Percentiles rank a stretch among this genome's conserved stretches.
Conservation (phyloP, 2,888 invertebrate species). For the Machimus atricapillus region DNA sequence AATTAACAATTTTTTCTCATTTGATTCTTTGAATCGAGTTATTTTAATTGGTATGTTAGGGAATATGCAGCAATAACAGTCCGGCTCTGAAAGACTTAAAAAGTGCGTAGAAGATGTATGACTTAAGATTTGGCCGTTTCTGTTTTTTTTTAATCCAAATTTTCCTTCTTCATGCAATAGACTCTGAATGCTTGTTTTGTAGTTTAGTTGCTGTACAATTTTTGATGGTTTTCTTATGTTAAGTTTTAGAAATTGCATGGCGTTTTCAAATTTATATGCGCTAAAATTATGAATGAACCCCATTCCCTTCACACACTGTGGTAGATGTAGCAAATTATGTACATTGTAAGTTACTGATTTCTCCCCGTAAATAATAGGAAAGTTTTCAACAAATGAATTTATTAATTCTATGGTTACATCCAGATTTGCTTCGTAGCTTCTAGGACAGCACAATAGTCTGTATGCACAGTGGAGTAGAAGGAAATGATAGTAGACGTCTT, state of each 20-base stretch:
- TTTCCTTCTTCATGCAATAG: not conserved
- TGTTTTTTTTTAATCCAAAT: conserved; percentile 1
- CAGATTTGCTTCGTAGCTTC: conserved; percentile 46
- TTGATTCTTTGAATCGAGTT: not conserved
- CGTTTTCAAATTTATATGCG: not conserved
- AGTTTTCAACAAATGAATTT: not conserved
- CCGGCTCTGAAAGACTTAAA: not conserved
- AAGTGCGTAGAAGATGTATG: not conserved
- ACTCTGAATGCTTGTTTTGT: no score
- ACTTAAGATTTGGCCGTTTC: not conserved
- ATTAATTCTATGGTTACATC: not conserved
- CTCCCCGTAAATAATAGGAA: not conserved
- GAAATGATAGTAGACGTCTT: not conserved
- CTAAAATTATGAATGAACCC: not conserved
- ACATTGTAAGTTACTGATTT: not conserved
- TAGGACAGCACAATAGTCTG: not conserved
- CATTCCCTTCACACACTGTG: no score
- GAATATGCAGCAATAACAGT: conserved; percentile 14
- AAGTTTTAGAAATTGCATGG: not conserved
- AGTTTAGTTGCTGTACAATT: not conserved
- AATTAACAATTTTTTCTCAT: not conserved
- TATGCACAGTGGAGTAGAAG: not conserved
- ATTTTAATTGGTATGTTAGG: conserved; percentile 28
- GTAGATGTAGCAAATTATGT: not conserved
- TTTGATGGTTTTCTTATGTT: not conserved